Conservation (phyloP, 1,140 invertebrate genomes). For the Calosoma granatense region DNA sequence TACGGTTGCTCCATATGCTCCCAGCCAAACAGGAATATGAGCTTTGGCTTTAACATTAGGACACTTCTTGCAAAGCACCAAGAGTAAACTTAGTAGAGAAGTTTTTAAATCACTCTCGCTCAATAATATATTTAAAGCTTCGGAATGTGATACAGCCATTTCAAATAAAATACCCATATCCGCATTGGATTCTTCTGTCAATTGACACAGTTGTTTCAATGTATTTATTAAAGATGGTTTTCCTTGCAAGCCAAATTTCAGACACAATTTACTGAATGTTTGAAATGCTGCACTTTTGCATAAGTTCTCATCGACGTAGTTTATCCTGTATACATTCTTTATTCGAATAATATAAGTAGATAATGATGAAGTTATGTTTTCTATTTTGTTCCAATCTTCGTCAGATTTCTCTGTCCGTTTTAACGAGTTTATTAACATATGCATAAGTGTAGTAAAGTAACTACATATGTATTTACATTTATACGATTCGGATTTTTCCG, state of each 20-base stretch:
- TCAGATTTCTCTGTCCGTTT: slow-evolving; percentile 25
- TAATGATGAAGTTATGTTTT: slow-evolving; percentile 35
- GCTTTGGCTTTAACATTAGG: slow-evolving; percentile 45
- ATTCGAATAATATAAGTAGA: slow-evolving; percentile 28
- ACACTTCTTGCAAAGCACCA: slow-evolving; percentile 46
- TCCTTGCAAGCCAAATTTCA: slow-evolving; percentile 52
- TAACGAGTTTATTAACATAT: slow-evolving; percentile 34
- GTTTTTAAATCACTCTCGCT: slow-evolving; percentile 42
- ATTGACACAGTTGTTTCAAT: slow-evolving; percentile 43
- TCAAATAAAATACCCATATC: slow-evolving; percentile 51
- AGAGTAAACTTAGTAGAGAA: slow-evolving; percentile 48
- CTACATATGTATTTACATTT: slow-evolving; percentile 19
- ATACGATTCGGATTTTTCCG: slow-evolving; percentile 32
- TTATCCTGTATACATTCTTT: slow-evolving; percentile 28
- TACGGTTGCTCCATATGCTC: slow-evolving; percentile 58
- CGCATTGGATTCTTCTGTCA: slow-evolving; percentile 36
- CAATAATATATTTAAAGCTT: slow-evolving; percentile 56
- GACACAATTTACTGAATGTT: slow-evolving; percentile 50
- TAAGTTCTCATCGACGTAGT: slow-evolving; percentile 36
- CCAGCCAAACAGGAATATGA: slow-evolving; percentile 59
- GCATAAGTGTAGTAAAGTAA: slow-evolving; percentile 25
- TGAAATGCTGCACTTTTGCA: slow-evolving; percentile 48
- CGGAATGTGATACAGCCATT: slow-evolving; percentile 64
- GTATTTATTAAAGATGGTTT: slow-evolving; percentile 40
- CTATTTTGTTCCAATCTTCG: slow-evolving; percentile 29